A percentile compares a stretch with the other conserved stretches of the same genome.
These are phyloP conservation scores for Pyrocoelia pectoralis DNA, from an alignment of 2,888 invertebrate species.

Conservation along the genomic window DNA sequence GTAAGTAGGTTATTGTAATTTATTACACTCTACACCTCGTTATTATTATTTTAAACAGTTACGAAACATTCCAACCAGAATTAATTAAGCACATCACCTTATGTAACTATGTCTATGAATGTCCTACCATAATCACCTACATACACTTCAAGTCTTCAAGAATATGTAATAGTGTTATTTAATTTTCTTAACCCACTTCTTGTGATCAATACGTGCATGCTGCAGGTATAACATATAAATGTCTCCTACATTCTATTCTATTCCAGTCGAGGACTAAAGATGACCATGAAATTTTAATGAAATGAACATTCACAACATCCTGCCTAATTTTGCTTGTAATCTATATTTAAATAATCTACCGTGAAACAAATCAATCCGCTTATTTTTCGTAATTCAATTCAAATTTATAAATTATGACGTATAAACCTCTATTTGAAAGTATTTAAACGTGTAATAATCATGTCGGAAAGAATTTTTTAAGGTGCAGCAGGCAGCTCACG, in stretches of 20 bases:
- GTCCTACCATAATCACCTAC: background rate
- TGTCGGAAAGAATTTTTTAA: background rate
- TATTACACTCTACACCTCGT: background rate
- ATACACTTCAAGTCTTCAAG: background rate
- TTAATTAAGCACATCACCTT: background rate
- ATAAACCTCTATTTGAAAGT: background rate
- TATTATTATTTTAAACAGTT: background rate
- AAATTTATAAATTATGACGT: background rate
- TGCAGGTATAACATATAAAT: too few relatives aligned
- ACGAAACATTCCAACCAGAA: constrained; percentile 1
- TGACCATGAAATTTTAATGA: background rate
- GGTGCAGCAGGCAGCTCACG: background rate
- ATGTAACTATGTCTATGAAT: background rate
- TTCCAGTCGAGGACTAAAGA: background rate
- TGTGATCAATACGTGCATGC: background rate
- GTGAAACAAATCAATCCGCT: too few relatives aligned
- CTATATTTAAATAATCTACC: too few relatives aligned
- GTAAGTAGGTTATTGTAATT: constrained; percentile 64
- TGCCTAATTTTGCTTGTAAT: too few relatives aligned
- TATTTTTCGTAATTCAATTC: too few relatives aligned
- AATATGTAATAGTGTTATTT: background rate
- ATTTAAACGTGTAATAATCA: background rate
- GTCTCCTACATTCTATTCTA: background rate
- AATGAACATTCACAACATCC: too few relatives aligned
- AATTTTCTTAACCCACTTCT: background rate